These are phyloP conservation scores for Drosophila kikkawai DNA, from an alignment of 1,140 invertebrate genomes.

Conservation along the genomic window DNA sequence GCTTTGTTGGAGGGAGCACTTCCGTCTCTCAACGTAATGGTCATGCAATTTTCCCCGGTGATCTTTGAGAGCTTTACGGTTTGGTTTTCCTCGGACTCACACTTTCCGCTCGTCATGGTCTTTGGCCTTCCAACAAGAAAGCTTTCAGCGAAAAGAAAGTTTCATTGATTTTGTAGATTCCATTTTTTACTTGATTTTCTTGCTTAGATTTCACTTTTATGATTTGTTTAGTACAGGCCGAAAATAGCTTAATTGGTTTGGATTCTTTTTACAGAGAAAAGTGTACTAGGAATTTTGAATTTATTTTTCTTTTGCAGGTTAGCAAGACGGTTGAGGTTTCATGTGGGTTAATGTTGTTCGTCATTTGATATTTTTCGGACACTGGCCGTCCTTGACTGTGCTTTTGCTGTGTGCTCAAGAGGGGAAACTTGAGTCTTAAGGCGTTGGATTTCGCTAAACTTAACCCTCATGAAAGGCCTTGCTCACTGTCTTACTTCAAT, in stretches of 20 bases:
- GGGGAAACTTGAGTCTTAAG: conserved; percentile 8
- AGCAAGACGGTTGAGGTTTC: neutral
- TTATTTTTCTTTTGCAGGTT: neutral
- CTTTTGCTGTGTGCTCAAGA: neutral
- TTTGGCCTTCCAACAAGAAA: conserved; percentile 9
- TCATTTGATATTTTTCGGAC: conserved; percentile 18
- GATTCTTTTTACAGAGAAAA: conserved; percentile 4
- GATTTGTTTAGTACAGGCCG: conserved; percentile 25
- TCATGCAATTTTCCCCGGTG: conserved; percentile 41
- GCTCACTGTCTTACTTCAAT: conserved; percentile 6
- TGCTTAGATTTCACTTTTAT: conserved; percentile 43
- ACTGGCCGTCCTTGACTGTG: conserved; percentile 11
- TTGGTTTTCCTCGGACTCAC: conserved; percentile 3
- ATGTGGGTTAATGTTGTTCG: neutral
- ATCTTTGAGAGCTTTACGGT: conserved; percentile 28
- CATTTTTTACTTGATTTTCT: conserved; percentile 39
- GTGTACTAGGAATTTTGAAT: neutral
- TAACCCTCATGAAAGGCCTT: conserved; percentile 9
- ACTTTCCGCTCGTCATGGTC: conserved; percentile 38
- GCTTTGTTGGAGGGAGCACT: conserved; percentile 10
- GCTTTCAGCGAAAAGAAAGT: conserved; percentile 57
- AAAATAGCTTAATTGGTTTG: conserved; percentile 32
- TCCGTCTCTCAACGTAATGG: conserved; percentile 39
- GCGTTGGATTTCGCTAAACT: conserved; percentile 3
- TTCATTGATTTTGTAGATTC: conserved; percentile 52